phyloP scores from a whole-genome alignment of 2,888 invertebrate genomes.

The Ochropacha duplaris region DNA sequence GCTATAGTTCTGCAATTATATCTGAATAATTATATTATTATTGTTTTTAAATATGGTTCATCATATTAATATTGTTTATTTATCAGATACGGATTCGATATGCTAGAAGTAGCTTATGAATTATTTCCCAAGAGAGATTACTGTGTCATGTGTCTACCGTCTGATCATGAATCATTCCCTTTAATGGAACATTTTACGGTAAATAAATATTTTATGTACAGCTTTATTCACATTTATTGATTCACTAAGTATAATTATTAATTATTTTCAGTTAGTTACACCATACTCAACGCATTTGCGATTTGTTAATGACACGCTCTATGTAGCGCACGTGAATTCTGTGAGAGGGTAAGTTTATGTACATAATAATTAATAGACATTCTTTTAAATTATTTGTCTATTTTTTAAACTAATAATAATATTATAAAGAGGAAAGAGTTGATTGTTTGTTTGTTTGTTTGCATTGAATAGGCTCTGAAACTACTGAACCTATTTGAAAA shows the following conservation, averaged over 20 bases:
- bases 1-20: no score
- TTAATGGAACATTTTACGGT: constrained; percentile 84
- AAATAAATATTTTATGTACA: constrained; percentile 21
- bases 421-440: no score
- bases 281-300: constrained; percentile 46
- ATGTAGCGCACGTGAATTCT: constrained; percentile 72
- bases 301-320: constrained; percentile 61
- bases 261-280: constrained; percentile 63
- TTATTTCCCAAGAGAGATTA: constrained; percentile 85
- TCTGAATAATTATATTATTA: no score
- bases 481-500: no score
- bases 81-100: constrained; percentile 71
- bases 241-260: constrained; percentile 1
- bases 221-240: neutral
- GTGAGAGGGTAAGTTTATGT: constrained; percentile 66
- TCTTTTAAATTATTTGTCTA: no score
- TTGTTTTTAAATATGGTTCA: no score
- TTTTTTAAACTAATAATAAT: no score
- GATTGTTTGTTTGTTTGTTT: no score
- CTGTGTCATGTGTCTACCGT: constrained; percentile 83
- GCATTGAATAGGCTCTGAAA: no score
- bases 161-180: constrained; percentile 72
- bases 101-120: constrained; percentile 85
- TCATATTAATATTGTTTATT: neutral
- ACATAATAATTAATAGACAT: no score